phyloP scores from a whole-genome alignment of 1,140 invertebrate genomes.

The Yoshiicerus persimilis region DNA sequence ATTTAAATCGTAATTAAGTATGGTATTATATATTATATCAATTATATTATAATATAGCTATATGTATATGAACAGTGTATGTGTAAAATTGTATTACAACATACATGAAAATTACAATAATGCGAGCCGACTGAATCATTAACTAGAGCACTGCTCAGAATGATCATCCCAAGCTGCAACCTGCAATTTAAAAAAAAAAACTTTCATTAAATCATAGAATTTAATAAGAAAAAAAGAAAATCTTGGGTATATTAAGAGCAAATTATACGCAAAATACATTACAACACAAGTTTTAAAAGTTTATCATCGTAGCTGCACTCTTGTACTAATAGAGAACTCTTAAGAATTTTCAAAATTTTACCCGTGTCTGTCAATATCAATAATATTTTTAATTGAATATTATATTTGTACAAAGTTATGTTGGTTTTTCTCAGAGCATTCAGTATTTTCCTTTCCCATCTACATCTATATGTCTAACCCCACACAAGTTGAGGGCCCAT shows the following conservation, averaged over 20 bases:
- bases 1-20: not conserved
- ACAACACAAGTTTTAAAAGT: too few relatives aligned
- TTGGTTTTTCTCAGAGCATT: too few relatives aligned
- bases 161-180: slow-evolving; percentile 80
- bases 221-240: not conserved
- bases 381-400: not conserved
- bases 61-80: not conserved
- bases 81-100: not conserved
- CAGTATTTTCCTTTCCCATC: too few relatives aligned
- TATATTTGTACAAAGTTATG: too few relatives aligned
- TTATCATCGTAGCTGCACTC: too few relatives aligned
- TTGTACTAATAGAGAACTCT: too few relatives aligned
- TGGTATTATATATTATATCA: not conserved
- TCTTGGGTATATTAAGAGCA: too few relatives aligned
- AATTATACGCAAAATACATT: too few relatives aligned
- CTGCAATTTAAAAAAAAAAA: slow-evolving; percentile 54
- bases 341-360: too few relatives aligned
- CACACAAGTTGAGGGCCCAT: too few relatives aligned
- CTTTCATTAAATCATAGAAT: not conserved
- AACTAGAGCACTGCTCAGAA: slow-evolving; percentile 77
- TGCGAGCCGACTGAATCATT: slow-evolving; percentile 48
- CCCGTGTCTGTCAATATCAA: not conserved
- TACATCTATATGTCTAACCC: too few relatives aligned
- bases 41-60: not conserved
- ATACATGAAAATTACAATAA: not conserved